phyloP scores from a whole-genome alignment of 2,888 invertebrate genomes.

The Chrysina gloriosa region DNA sequence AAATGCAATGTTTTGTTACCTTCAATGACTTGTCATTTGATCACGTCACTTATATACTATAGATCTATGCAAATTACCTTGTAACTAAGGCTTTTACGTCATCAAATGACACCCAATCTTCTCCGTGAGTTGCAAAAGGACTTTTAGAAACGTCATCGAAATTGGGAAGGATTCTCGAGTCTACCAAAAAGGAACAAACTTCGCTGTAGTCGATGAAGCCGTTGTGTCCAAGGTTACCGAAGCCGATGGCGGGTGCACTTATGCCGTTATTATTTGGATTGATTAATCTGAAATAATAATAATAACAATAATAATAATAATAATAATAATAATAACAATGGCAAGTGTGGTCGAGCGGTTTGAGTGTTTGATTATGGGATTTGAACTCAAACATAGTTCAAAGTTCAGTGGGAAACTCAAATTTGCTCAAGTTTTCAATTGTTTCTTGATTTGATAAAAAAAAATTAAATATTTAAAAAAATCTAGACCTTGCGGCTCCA shows the following conservation, averaged over 20 bases:
- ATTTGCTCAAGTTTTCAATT: no score
- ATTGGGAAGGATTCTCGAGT: conserved; percentile 67
- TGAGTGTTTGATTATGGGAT: no score
- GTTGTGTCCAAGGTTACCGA: conserved; percentile 73
- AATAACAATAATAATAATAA: no score
- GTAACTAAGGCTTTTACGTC: conserved; percentile 75
- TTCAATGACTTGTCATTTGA: no score
- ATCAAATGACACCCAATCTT: conserved; percentile 89
- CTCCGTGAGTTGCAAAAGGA: conserved; percentile 77
- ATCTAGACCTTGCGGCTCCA: no score
- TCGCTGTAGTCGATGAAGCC: conserved; percentile 81
- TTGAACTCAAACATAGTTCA: no score
- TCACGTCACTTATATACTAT: conserved; percentile 1
- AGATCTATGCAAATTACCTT: conserved; percentile 69
- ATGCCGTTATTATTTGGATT: conserved; percentile 76
- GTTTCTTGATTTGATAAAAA: no score
- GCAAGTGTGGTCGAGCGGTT: no score
- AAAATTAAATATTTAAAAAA: no score
- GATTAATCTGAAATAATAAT: conserved; percentile 69
- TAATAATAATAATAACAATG: no score
- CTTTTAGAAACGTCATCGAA: conserved; percentile 79
- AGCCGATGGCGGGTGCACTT: conserved; percentile 77
- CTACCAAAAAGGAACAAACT: conserved; percentile 74
- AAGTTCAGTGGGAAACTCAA: no score
- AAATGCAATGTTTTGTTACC: no score